phyloP scores from a whole-genome alignment of 2,113 vertebrate genomes.

The Ciconia stormi region DNA sequence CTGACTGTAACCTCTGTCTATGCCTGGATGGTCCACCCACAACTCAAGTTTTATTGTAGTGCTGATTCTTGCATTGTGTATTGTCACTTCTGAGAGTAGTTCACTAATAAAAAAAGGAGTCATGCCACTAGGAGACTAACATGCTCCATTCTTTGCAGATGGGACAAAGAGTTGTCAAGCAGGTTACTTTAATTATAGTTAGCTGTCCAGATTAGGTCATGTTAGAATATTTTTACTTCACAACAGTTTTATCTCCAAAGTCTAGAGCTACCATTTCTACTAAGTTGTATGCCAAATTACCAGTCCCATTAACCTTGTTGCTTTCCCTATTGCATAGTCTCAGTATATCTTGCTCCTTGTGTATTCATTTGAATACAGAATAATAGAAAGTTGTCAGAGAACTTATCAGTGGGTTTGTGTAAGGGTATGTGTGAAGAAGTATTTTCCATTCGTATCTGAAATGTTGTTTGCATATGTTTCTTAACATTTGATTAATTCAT shows the following conservation, averaged over 20 bases:
- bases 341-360: neutral
- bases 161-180: neutral
- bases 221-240: neutral
- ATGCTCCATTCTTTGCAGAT: neutral
- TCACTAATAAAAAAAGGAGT: neutral
- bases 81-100: neutral
- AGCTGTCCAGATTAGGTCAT: neutral
- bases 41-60: neutral
- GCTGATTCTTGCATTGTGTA: neutral
- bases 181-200: neutral
- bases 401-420: neutral
- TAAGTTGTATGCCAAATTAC: neutral
- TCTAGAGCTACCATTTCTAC: neutral
- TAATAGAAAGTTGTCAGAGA: neutral
- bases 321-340: neutral
- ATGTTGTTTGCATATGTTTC: neutral
- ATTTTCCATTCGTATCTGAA: neutral
- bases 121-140: neutral
- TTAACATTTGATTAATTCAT: neutral
- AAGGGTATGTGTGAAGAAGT: neutral
- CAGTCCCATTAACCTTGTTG: neutral
- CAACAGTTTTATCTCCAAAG: neutral
- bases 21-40: neutral
- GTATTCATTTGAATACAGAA: neutral
- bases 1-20: neutral